Conservation (phyloP, 2,888 invertebrate species). For the Artemia sp. region DNA sequence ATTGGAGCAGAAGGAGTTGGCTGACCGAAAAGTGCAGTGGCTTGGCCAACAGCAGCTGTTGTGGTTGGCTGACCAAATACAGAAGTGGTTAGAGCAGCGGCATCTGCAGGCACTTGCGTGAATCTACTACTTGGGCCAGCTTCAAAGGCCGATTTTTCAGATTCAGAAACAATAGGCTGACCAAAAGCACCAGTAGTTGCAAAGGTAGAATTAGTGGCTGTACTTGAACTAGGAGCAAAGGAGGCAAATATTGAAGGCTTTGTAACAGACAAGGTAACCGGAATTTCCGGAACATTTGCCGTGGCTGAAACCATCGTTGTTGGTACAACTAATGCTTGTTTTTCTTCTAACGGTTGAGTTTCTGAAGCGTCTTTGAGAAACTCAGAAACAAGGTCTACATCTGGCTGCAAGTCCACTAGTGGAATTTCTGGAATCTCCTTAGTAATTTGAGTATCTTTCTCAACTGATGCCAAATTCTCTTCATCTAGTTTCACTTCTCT, state of each 20-base stretch:
- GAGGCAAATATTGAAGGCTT: slow-evolving; percentile 11
- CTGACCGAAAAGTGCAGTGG: neutral
- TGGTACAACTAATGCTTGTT: no score
- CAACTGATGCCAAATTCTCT: no score
- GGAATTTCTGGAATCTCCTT: no score
- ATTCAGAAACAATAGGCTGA: slow-evolving; percentile 16
- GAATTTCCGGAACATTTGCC: no score
- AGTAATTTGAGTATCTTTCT: no score
- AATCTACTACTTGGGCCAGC: neutral
- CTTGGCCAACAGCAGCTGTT: neutral
- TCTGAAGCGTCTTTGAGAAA: no score
- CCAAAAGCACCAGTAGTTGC: slow-evolving; percentile 13
- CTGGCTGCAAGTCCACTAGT: no score
- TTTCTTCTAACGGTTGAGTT: no score
- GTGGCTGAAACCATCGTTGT: no score
- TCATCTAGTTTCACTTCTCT: no score
- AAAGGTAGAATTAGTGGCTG: slow-evolving; percentile 11
- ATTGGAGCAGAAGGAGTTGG: neutral
- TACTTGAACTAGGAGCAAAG: neutral
- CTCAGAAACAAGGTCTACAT: no score
- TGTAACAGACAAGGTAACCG: neutral
- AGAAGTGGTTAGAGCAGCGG: neutral
- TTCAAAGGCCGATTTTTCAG: neutral
- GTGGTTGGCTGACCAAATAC: slow-evolving; percentile 1
- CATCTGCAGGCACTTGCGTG: neutral